phyloP scores from a whole-genome alignment of 2,888 invertebrate genomes.

The Tethea ocularis region DNA sequence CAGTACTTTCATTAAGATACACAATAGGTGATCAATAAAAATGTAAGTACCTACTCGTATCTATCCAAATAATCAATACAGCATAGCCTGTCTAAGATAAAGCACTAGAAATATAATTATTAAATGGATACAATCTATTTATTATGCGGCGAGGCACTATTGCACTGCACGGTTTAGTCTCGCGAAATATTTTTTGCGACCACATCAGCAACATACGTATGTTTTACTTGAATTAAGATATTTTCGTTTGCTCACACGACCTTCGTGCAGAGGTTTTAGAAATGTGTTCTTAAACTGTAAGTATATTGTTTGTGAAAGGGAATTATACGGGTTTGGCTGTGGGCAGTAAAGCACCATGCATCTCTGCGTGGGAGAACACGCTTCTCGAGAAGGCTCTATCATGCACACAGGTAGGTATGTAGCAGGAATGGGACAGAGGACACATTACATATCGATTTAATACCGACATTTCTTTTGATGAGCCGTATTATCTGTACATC shows the following conservation, averaged over 20 bases:
- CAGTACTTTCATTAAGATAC: slow-evolving; percentile 1
- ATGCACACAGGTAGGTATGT: slow-evolving; percentile 8
- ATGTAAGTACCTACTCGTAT: neutral
- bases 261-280: neutral
- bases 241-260: too few relatives aligned
- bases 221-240: too few relatives aligned
- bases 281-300: neutral
- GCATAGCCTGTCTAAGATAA: neutral
- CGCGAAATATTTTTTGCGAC: neutral
- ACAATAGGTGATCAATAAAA: slow-evolving; percentile 1
- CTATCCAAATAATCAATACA: neutral
- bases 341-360: slow-evolving; percentile 21
- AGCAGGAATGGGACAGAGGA: neutral
- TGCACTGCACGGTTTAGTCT: neutral
- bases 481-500: neutral
- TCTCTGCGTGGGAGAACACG: slow-evolving; percentile 60
- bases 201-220: too few relatives aligned
- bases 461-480: neutral
- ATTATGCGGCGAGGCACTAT: neutral
- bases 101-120: neutral
- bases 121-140: neutral
- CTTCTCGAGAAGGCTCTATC: slow-evolving; percentile 27
- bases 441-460: neutral
- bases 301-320: slow-evolving; percentile 25
- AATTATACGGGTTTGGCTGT: slow-evolving; percentile 16